Evolutionary conservation across 2,888 invertebrate species (phyloP).

Genomic region (Catocala sponsa): DNA sequence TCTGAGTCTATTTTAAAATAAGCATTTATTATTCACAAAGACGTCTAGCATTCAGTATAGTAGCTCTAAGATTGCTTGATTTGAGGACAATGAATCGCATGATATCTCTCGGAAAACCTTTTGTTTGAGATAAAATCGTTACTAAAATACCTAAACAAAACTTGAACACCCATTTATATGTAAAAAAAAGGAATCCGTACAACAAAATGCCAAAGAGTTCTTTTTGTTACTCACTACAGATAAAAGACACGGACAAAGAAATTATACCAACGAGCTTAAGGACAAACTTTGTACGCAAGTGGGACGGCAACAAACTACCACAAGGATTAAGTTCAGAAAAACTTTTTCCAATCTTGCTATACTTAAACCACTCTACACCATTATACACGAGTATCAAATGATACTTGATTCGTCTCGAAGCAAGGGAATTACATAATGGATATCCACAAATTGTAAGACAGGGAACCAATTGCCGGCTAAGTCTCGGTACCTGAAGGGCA

Average conservation of each 20-base stretch:
- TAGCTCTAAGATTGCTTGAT: no score
- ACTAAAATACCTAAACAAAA: no score
- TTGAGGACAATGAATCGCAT: no score
- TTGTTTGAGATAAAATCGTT: conserved; percentile 2
- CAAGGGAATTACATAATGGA: no score
- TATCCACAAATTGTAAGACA: no score
- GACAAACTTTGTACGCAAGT: conserved; percentile 44
- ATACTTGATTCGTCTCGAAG: no score
- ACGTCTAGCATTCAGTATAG: no score
- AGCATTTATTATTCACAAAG: no score
- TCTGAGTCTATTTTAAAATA: no score
- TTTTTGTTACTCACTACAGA: conserved; percentile 22
- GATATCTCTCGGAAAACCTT: neutral
- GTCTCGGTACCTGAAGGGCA: no score
- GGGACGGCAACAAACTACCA: conserved; percentile 38
- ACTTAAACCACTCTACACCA: neutral
- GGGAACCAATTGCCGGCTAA: no score
- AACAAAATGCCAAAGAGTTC: conserved; percentile 20
- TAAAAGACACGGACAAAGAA: conserved; percentile 31
- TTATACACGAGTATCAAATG: no score
- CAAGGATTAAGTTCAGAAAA: conserved; percentile 27
- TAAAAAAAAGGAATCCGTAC: neutral
- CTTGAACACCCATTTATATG: neutral
- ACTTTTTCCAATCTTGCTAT: conserved; percentile 13
- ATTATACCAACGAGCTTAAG: conserved; percentile 41